Conservation (phyloP, 1,140 invertebrate species). For the Drosophila lacteicornis region DNA sequence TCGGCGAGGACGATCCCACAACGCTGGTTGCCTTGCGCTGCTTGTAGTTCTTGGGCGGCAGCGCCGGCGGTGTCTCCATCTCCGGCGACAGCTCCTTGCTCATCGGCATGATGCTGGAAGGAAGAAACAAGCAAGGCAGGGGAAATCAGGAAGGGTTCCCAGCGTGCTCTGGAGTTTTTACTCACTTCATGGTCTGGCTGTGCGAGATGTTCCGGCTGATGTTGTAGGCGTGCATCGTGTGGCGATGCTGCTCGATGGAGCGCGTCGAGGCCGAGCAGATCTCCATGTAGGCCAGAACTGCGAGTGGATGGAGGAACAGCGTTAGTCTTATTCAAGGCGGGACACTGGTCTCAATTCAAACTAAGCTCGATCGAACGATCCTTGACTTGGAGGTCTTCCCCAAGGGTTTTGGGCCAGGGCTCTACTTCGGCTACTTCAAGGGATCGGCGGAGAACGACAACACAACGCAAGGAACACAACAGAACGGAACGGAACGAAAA, state of each 20-base stretch:
- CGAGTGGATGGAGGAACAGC: constrained; percentile 56
- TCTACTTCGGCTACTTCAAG: background rate
- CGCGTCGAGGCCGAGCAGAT: constrained; percentile 92
- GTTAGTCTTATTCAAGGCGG: background rate
- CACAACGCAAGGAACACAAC: constrained; percentile 4
- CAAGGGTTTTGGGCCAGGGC: background rate
- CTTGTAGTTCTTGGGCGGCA: constrained; percentile 89
- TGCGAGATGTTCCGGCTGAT: constrained; percentile 85
- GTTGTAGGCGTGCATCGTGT: constrained; percentile 93
- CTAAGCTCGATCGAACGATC: constrained; percentile 42
- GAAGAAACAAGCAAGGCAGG: background rate
- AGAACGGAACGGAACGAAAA: background rate
- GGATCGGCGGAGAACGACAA: constrained; percentile 7
- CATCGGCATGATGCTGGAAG: constrained; percentile 63
- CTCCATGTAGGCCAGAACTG: constrained; percentile 98
- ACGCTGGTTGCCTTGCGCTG: constrained; percentile 58
- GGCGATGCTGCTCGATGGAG: constrained; percentile 85
- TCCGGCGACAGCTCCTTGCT: constrained; percentile 77
- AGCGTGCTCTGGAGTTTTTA: background rate
- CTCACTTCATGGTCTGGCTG: constrained; percentile 84
- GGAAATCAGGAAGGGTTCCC: background rate
- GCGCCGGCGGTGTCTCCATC: constrained; percentile 88
- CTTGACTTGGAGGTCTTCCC: constrained; percentile 8
- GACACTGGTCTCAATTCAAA: constrained; percentile 5
- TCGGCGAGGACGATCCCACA: constrained; percentile 46